Base-by-base conservation (phyloP, 2,888 invertebrate species). In the Conomelus anceps region DNA sequence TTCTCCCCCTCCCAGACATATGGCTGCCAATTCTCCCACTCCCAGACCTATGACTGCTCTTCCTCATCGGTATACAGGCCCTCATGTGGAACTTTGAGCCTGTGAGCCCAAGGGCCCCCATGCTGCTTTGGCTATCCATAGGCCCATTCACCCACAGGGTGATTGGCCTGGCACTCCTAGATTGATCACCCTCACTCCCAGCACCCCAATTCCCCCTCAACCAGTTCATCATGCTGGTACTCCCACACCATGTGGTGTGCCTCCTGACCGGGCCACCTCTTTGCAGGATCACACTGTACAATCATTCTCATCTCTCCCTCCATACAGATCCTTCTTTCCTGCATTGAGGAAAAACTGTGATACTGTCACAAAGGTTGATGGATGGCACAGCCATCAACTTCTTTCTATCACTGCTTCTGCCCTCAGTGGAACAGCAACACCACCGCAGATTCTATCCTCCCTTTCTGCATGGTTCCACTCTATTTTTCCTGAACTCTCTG, bases 401-500 rank as follows among this genome's bases (percentile, higher is more conserved):
- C 1, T 23, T 26, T 3, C 4, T 20, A 0, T 86, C 0, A 26
- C 88, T 63, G 3, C 3, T 1, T 17, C 88, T n/a, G 41, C 26
- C 86, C 26, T 88, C 63, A n/a, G 63, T 7, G 86, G 41, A 34
- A 23, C 23, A 85, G 84, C 24, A 34, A 22, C 34, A 23, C 84
- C 85, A 85, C 41, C 26, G 34, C 34, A 88, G 85, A 85, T 26
- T 24, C 84, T 88, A 86, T 88, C 86, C 22, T 23, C 24, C 86
- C 84, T 23, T 23, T 22, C 88, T 22, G 84, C 34, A 22, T 26
- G 86, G 88, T 85, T 86, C 88, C 88, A 86, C 88, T 86, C 84
- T 41, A 24, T 88, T 26, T 88, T 89, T 85, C 88, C 89, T 86
- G 26, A 22, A 13, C 88, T 88, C 6, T 86, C 23, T 1, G 20